Evolutionary conservation across 1,140 invertebrate genomes (phyloP).

Genomic region (Tenebrio molitor): DNA sequence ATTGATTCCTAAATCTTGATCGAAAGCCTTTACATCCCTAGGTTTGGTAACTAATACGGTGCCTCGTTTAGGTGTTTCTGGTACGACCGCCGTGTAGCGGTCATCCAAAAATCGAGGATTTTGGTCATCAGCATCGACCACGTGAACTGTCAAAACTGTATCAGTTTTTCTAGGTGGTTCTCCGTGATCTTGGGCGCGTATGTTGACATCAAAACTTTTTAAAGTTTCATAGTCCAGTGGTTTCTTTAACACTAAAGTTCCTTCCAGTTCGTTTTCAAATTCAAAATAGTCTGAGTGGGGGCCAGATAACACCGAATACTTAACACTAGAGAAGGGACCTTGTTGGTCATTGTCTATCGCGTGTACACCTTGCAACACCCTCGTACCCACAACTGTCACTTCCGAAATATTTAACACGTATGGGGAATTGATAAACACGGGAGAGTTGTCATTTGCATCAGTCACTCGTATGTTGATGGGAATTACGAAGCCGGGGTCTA

Average conservation of each 20-base stretch:
- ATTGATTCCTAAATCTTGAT: conserved; percentile 86
- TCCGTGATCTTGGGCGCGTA: conserved; percentile 89
- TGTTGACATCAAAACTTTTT: conserved; percentile 83
- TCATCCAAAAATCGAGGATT: conserved; percentile 86
- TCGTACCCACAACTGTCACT: conserved; percentile 85
- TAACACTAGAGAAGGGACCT: conserved; percentile 89
- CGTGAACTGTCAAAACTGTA: conserved; percentile 81
- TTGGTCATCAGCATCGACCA: conserved; percentile 93
- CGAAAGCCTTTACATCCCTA: conserved; percentile 77
- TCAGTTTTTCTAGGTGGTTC: conserved; percentile 81
- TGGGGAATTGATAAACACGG: conserved; percentile 84
- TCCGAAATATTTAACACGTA: conserved; percentile 89
- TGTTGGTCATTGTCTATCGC: conserved; percentile 90
- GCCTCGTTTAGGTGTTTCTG: conserved; percentile 74
- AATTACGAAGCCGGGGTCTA: conserved; percentile 90
- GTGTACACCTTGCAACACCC: conserved; percentile 82
- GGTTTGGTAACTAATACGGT: conserved; percentile 71
- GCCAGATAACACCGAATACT: conserved; percentile 85
- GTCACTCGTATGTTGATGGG: conserved; percentile 92
- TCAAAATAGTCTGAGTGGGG: conserved; percentile 84
- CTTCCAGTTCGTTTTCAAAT: conserved; percentile 89
- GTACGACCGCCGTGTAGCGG: conserved; percentile 80
- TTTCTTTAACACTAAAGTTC: conserved; percentile 83
- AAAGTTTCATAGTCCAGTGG: conserved; percentile 88
- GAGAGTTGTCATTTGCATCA: conserved; percentile 93